Conservation (phyloP, 2,888 invertebrate species). For the Ochlodes sylvanus region DNA sequence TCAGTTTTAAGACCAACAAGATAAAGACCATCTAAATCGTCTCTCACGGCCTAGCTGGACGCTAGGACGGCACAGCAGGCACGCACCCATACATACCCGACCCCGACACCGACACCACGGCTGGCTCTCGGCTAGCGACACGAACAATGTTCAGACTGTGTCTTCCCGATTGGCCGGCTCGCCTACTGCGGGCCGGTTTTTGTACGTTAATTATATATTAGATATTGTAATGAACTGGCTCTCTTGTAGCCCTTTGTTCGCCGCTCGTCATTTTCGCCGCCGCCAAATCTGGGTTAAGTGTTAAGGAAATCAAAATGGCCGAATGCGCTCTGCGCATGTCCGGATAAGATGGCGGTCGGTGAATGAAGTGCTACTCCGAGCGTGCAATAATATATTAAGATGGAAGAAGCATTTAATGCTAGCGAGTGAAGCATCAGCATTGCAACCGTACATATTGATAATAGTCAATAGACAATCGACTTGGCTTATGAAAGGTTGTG, state of each 20-base stretch:
- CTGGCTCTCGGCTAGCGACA: too few species aligned
- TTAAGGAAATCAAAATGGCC: conserved; percentile 79
- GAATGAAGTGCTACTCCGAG: conserved; percentile 55
- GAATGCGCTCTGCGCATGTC: conserved; percentile 65
- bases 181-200: conserved; percentile 52
- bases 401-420: conserved; percentile 67
- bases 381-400: conserved; percentile 73
- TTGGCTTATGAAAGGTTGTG: conserved; percentile 85
- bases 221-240: conserved; percentile 66
- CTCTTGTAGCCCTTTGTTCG: conserved; percentile 67
- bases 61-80: conserved; percentile 83
- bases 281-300: conserved; percentile 76
- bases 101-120: conserved; percentile 46
- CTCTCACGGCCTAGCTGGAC: conserved; percentile 71
- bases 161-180: conserved; percentile 62
- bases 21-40: conserved; percentile 88
- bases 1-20: conserved; percentile 95
- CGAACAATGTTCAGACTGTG: conserved; percentile 56
- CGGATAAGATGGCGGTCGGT: conserved; percentile 67
- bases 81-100: conserved; percentile 78
- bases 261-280: conserved; percentile 54
- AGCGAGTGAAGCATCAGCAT: conserved; percentile 52
- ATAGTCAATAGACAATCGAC: conserved; percentile 83
- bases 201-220: conserved; percentile 67
- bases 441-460: conserved; percentile 74